Evolutionary conservation across 30 jellyfish, hydroid and myxozoan genomes (phyloP).

Genomic region (Aurelia aurita): DNA sequence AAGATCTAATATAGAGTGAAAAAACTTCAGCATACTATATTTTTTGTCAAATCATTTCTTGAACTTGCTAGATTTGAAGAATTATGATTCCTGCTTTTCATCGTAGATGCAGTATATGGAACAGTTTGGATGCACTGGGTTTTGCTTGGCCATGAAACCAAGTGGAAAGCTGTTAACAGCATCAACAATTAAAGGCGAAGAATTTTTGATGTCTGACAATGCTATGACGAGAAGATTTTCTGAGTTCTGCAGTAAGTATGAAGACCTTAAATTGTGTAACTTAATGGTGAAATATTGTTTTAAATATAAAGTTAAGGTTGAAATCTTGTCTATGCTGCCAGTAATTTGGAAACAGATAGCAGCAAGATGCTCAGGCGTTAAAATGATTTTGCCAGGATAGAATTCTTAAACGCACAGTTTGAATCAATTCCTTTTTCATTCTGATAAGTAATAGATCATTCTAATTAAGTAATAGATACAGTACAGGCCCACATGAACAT

Average conservation of each 20-base stretch:
- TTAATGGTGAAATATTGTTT: neutral
- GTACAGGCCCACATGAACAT: too few relatives aligned
- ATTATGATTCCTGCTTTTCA: neutral
- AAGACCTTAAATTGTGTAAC: neutral
- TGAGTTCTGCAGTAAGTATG: constrained; percentile 11
- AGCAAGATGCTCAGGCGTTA: too few relatives aligned
- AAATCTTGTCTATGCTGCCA: neutral
- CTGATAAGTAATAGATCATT: too few relatives aligned
- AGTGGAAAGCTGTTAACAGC: constrained; percentile 7
- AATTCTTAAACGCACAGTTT: too few relatives aligned
- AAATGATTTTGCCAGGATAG: too few relatives aligned
- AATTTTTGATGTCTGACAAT: neutral
- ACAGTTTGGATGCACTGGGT: constrained; percentile 17
- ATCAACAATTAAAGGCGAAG: constrained; percentile 1
- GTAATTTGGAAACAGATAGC: neutral
- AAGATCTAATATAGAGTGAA: too few relatives aligned
- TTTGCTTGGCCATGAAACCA: constrained; percentile 19
- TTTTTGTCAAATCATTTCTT: too few relatives aligned
- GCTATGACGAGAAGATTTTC: constrained; percentile 6
- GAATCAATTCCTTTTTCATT: too few relatives aligned
- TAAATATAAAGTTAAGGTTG: neutral
- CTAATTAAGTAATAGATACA: too few relatives aligned
- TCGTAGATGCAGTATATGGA: constrained; percentile 25
- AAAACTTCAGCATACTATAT: too few relatives aligned
- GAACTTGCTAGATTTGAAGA: too few relatives aligned